Percentiles rank a stretch among this genome's conserved stretches.
phyloP scores from a whole-genome alignment of 2,797 vertebrate species.

The Forpus xanthops region DNA sequence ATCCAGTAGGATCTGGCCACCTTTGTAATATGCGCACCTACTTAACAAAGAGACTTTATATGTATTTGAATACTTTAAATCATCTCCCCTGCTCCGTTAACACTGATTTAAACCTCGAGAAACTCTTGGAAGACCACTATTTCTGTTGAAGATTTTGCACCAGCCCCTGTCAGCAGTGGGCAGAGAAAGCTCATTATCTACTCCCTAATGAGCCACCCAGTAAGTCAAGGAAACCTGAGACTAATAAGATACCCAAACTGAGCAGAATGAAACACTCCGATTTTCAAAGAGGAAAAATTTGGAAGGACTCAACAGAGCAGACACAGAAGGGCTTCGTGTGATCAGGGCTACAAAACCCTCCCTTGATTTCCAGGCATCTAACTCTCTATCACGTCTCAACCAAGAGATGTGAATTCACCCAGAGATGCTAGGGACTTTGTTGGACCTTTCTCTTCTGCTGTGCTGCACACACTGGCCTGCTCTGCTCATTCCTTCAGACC shows the following conservation, averaged over 20 bases:
- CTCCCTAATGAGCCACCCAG: conserved; percentile 34
- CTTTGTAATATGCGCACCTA: background rate
- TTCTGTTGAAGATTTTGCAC: background rate
- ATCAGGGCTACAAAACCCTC: background rate
- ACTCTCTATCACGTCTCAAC: rapidly evolving
- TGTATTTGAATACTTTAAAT: background rate
- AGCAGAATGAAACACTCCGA: background rate
- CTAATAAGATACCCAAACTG: background rate
- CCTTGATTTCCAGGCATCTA: background rate
- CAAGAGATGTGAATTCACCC: background rate
- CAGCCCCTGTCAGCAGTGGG: background rate
- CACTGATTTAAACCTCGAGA: background rate
- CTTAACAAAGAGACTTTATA: background rate
- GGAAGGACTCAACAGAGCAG: background rate
- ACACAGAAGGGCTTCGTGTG: background rate
- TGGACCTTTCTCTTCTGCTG: background rate
- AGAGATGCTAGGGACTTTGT: background rate
- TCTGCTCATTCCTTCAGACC: background rate
- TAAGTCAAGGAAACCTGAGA: background rate
- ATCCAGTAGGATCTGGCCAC: background rate
- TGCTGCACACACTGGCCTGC: background rate
- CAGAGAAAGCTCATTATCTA: conserved; percentile 38
- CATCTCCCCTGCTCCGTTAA: background rate
- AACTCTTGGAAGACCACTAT: background rate
- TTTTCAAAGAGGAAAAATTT: background rate